These are phyloP conservation scores for Montipora sp. DNA, from an alignment of 64 coral and sea anemone species.

Conservation along the genomic window DNA sequence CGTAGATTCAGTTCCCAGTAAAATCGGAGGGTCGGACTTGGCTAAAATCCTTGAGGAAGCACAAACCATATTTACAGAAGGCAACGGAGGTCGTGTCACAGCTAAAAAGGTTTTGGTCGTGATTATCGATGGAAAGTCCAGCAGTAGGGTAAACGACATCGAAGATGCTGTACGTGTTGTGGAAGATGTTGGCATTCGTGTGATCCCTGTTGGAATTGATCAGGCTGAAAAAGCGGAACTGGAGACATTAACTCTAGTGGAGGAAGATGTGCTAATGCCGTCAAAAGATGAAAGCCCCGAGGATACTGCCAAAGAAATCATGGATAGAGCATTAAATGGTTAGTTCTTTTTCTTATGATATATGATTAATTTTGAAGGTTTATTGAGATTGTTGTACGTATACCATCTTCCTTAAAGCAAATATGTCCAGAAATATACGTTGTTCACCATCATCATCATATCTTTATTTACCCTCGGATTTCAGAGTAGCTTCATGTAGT, in stretches of 20 bases:
- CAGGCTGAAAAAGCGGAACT: slow-evolving; percentile 71
- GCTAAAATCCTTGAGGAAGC: slow-evolving; percentile 29
- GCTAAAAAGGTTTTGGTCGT: slow-evolving; percentile 81
- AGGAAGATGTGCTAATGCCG: slow-evolving; percentile 66
- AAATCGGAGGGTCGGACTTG: slow-evolving; percentile 23
- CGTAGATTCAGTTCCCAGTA: background rate
- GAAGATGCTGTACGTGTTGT: slow-evolving; percentile 14
- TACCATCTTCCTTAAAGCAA: no score
- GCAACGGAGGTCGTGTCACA: slow-evolving; percentile 32
- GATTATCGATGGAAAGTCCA: slow-evolving; percentile 77
- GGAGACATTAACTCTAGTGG: slow-evolving; percentile 51
- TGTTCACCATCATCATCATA: no score
- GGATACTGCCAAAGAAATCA: slow-evolving; percentile 55
- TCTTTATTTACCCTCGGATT: no score
- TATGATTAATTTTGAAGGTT: no score
- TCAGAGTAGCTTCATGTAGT: no score
- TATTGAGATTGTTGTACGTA: no score
- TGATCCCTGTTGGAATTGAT: slow-evolving; percentile 83
- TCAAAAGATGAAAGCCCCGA: slow-evolving; percentile 46
- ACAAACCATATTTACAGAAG: slow-evolving; percentile 2
- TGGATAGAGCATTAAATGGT: slow-evolving; percentile 76
- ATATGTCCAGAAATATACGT: no score
- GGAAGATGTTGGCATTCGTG: slow-evolving; percentile 56
- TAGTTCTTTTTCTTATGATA: background rate
- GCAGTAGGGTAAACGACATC: slow-evolving; percentile 45